Conservation (phyloP, 2,888 invertebrate species). For the Stegana nigrithorax region DNA sequence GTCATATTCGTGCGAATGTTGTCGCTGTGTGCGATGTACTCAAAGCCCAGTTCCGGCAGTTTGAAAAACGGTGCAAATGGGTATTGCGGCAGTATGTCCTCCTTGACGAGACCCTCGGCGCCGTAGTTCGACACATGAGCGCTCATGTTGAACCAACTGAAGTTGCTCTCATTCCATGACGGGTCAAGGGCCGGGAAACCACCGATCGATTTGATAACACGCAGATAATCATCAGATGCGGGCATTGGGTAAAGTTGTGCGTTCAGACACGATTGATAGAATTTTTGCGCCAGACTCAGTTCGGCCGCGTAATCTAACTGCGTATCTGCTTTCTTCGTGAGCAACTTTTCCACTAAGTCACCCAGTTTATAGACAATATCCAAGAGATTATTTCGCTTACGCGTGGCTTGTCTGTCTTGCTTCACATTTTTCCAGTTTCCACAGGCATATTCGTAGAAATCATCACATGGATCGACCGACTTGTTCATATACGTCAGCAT, state of each 20-base stretch:
- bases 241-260: slow-evolving; percentile 52
- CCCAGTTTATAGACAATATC: slow-evolving; percentile 52
- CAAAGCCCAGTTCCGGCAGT: slow-evolving; percentile 60
- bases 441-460: slow-evolving; percentile 65
- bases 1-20: slow-evolving; percentile 55
- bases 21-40: slow-evolving; percentile 55
- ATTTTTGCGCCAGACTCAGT: slow-evolving; percentile 50
- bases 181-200: slow-evolving; percentile 64
- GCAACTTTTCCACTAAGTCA: slow-evolving; percentile 39
- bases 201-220: slow-evolving; percentile 55
- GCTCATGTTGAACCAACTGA: slow-evolving; percentile 66
- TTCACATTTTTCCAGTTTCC: slow-evolving; percentile 59
- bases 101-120: slow-evolving; percentile 44
- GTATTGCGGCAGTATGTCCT: slow-evolving; percentile 41
- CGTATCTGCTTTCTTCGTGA: slow-evolving; percentile 39
- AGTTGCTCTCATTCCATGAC: slow-evolving; percentile 50
- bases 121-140: slow-evolving; percentile 60
- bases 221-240: slow-evolving; percentile 53
- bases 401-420: slow-evolving; percentile 35
- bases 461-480: slow-evolving; percentile 57
- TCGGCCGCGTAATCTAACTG: slow-evolving; percentile 45
- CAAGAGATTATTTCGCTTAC: slow-evolving; percentile 53
- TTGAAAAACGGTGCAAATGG: slow-evolving; percentile 60
- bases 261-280: slow-evolving; percentile 50
- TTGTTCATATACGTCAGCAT: slow-evolving; percentile 62